Conservation (phyloP, 2,113 vertebrate species). For the Collichthys lucidus region DNA sequence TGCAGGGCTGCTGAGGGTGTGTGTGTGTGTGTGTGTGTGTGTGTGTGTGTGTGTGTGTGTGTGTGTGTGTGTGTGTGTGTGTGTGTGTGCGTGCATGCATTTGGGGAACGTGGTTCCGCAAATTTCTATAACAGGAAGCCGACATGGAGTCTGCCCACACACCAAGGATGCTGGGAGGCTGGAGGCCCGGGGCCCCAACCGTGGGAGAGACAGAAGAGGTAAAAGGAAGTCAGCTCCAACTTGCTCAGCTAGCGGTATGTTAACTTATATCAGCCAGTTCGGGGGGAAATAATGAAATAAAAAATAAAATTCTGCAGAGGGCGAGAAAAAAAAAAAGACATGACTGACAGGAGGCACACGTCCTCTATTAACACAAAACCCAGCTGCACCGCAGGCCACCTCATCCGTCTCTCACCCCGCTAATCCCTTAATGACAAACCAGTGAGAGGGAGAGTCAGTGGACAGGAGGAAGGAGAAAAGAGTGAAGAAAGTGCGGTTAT, state of each 20-base stretch:
- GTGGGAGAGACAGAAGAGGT: slow-evolving; percentile 70
- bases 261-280: slow-evolving; percentile 8
- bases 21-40: slow-evolving; percentile 7
- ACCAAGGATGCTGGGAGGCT: slow-evolving; percentile 73
- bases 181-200: slow-evolving; percentile 55
- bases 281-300: slow-evolving; percentile 4
- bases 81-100: too few relatives aligned
- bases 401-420: slow-evolving; percentile 51
- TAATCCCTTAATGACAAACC: slow-evolving; percentile 72
- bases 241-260: slow-evolving; percentile 18
- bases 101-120: slow-evolving; percentile 60
- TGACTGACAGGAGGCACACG: slow-evolving; percentile 62
- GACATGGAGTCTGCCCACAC: slow-evolving; percentile 74
- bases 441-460: slow-evolving; percentile 57
- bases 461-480: slow-evolving; percentile 28
- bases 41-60: slow-evolving; percentile 11
- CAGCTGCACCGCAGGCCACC: slow-evolving; percentile 40
- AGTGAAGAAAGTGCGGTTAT: slow-evolving; percentile 5
- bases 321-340: slow-evolving; percentile 25
- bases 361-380: slow-evolving; percentile 55
- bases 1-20: slow-evolving; percentile 26
- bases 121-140: slow-evolving; percentile 82
- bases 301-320: slow-evolving; percentile 18
- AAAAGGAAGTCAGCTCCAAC: slow-evolving; percentile 59
- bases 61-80: too few relatives aligned